Conservation (phyloP, 2,797 vertebrate species). For the Eurystomus glaucurus region DNA sequence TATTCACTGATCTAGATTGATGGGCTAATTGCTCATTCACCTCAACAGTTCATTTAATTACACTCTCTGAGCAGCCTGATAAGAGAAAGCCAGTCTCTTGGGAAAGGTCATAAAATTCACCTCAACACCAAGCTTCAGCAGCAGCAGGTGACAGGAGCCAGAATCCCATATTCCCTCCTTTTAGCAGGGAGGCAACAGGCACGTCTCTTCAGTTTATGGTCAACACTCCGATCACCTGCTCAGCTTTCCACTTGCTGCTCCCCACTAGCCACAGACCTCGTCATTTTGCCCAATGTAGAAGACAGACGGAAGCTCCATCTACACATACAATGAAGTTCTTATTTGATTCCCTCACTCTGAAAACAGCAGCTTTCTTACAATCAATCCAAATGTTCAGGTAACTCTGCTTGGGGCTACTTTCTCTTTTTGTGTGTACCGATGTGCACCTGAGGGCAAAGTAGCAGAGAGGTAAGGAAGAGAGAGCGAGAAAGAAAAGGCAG, state of each 20-base stretch:
- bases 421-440: background rate
- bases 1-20: conserved; percentile 66
- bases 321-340: background rate
- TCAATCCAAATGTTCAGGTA: background rate
- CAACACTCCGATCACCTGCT: background rate
- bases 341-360: background rate
- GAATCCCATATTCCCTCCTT: accelerated
- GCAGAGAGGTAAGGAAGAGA: background rate
- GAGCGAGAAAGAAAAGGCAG: background rate
- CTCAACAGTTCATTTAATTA: conserved; percentile 74
- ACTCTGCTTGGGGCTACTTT: background rate
- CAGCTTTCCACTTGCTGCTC: background rate
- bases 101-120: conserved; percentile 61
- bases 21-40: conserved; percentile 72
- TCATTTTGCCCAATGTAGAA: background rate
- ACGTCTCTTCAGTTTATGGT: background rate
- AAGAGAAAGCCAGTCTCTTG: conserved; percentile 59
- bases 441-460: background rate
- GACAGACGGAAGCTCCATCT: background rate
- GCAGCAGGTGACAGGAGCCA: background rate
- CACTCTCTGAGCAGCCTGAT: conserved; percentile 61
- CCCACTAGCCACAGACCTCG: background rate
- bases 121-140: background rate
- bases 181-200: background rate
- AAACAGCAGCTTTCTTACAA: background rate